Base-by-base conservation (phyloP, 2,113 vertebrate species). In the Cyanoderma ruficeps region DNA sequence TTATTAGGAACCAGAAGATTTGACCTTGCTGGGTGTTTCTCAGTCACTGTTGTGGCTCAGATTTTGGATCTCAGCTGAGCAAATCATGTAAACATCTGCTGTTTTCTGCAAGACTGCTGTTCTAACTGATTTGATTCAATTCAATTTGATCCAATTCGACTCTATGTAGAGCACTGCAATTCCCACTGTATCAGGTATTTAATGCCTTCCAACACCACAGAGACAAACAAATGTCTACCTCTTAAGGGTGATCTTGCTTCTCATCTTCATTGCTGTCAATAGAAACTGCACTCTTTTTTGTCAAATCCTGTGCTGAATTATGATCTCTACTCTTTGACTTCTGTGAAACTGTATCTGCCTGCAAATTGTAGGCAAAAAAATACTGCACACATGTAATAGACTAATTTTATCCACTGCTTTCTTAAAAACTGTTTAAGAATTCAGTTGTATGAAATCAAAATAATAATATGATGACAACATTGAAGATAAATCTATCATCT, bases 11-110 rank as follows among this genome's bases (percentile, higher is more conserved):
- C 86, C 41, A 87, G 81, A 96, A 97, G 91, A 96, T 97, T 95
- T 94, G 95, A 97, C 94, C 92, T 95, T 93, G 91, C 78, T 96
- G 95, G 80, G 86, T 97, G 60, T 93, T 97, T 96, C 72, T 97
- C 94, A 96, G 93, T 90, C 88, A 83, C 93, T 88, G 59, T 89
- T 93, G 96, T 95, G 87, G 85, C 90, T 97, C 91, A 69, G 92
- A 96, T 95, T 97, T 97, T 83, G 78, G 96, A 95, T 93, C 71
- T 95, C 85, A 93, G 75, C 25, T 92, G 53, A 78, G 47, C 11
- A 94, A 95, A 96, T 81, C 71, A 70, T 67, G 68, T 92, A 92
- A 95, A 90, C 89, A 86, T 93, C 90, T 96, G 80, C 39, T 93
- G 33, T 80, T 93, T 95, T 93, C 89, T 95, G 72, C 72, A 93